Conservation (phyloP, 2,113 vertebrate genomes). For the Pionites leucogaster region DNA sequence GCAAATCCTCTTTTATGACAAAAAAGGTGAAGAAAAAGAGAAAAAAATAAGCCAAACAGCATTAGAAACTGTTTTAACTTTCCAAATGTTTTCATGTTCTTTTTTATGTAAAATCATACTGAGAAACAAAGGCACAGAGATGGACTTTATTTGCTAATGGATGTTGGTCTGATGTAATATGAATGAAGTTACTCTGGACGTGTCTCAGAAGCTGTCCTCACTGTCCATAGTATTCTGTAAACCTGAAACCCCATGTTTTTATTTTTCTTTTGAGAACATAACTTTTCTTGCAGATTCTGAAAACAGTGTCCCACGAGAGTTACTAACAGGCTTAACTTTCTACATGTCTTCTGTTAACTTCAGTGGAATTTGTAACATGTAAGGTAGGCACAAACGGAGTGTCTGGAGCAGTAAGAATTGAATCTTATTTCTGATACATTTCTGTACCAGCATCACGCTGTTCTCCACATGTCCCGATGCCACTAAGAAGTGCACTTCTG, state of each 20-base stretch:
- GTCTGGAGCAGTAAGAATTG: background rate
- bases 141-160: background rate
- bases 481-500: slow-evolving; percentile 51
- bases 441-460: slow-evolving; percentile 12
- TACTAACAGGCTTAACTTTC: background rate
- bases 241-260: slow-evolving; percentile 35
- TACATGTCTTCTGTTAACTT: background rate
- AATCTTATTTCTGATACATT: slow-evolving; percentile 16
- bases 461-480: slow-evolving; percentile 34
- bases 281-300: slow-evolving; percentile 22
- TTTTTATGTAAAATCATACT: background rate
- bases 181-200: slow-evolving; percentile 7
- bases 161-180: background rate
- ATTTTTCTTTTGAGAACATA: slow-evolving; percentile 39
- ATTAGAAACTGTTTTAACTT: background rate
- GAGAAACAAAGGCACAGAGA: background rate
- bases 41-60: background rate
- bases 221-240: slow-evolving; percentile 37
- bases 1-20: background rate
- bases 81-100: background rate
- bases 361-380: background rate
- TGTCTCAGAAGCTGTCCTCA: slow-evolving; percentile 12
- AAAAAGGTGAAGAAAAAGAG: background rate
- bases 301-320: background rate
- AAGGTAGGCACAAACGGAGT: slow-evolving; percentile 7